Base-by-base conservation (phyloP, 1,140 invertebrate species). In the Aricia agestis region DNA sequence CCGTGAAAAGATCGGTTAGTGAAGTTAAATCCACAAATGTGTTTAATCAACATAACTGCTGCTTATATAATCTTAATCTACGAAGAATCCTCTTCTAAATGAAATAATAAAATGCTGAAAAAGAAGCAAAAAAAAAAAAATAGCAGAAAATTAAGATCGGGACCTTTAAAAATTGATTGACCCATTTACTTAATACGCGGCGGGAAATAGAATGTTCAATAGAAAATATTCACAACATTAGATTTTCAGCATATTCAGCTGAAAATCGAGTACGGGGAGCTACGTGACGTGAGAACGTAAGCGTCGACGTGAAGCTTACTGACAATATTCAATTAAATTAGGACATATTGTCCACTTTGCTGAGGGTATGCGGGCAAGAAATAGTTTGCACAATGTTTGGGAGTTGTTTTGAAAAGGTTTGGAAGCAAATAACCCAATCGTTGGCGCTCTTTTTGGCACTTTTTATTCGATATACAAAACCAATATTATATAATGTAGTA, bases 211-310 rank as follows among this genome's bases (percentile, higher is more conserved):
- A 52, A 52, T 4, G 45, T 10, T 52, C 45, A 15, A 15, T 52
- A 13, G 45, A 52, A 52, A 52, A 52, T 52, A 52, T 52, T 52
- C 45, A 52, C 45, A 52, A 52, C 45, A 52, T 52, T 52, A 52
- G 45, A 52, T 52, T 52, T 52, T 52, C 45, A 52, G 45, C 45
- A 15, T 52, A 52, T 52, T 52, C 45, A 13, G 45, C 45, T 52
- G 45, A 52, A 52, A 52, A 52, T 52, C 11, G 45, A 52, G 13
- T 15, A 15, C 45, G 45, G 9, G 42, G 45, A 52, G 13, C 6
- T 52, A 52, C 45, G 45, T 52, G 45, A 52, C 45, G 45, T 11
- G 45, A 13, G 11, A 52, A 52, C 45, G 45, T 52, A 52, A 52
- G 11, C 45, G 13, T 11, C 11, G 10, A 52, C 45, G 9, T 52